Evolutionary conservation across 1,140 invertebrate genomes (phyloP).

Genomic region (Platorchestia sp.): DNA sequence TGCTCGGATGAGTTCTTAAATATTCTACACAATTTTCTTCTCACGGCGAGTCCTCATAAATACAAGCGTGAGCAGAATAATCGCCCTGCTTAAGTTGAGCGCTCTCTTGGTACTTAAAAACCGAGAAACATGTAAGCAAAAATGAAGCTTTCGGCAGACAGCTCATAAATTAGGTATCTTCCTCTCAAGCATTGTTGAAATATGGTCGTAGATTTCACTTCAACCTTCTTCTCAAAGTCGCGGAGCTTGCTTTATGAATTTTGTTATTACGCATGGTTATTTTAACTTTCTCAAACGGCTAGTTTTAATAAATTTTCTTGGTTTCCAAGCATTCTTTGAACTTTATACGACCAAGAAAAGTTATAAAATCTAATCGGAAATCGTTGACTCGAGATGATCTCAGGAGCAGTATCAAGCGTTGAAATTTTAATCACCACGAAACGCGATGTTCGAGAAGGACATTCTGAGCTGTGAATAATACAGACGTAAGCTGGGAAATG

Average conservation of each 20-base stretch:
- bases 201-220: not conserved
- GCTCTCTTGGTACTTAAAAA: not conserved
- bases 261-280: too few relatives aligned
- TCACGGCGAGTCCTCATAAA: not conserved
- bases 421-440: too few relatives aligned
- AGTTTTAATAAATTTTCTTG: not conserved
- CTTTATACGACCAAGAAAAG: not conserved
- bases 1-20: not conserved
- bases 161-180: not conserved
- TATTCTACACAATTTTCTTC: not conserved
- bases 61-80: not conserved
- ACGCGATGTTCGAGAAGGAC: too few relatives aligned
- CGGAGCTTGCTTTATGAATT: too few relatives aligned
- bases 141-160: not conserved
- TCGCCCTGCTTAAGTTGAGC: not conserved
- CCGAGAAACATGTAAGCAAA: not conserved
- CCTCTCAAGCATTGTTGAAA: not conserved
- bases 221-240: too few relatives aligned
- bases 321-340: not conserved
- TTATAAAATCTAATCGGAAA: not conserved
- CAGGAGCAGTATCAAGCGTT: too few relatives aligned
- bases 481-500: too few relatives aligned
- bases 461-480: too few relatives aligned
- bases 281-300: not conserved
- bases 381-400: not conserved